phyloP scores from a whole-genome alignment of 2,888 invertebrate species.

The Ochropacha duplaris region DNA sequence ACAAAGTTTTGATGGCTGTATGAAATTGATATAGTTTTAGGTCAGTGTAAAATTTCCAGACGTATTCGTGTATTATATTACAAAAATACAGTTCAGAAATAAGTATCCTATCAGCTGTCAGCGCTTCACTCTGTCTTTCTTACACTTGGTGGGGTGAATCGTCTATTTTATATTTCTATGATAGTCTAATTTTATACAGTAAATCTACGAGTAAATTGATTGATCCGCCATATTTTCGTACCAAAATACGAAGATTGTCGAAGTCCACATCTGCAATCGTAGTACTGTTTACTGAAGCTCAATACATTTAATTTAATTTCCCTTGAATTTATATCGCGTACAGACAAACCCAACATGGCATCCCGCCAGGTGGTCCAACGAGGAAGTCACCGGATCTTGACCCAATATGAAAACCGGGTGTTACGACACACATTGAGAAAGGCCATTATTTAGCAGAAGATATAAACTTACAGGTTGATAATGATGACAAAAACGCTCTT shows the following conservation, averaged over 20 bases:
- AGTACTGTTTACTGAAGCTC: too few relatives aligned
- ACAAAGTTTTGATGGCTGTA: background rate
- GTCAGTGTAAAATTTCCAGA: background rate
- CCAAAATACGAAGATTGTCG: too few relatives aligned
- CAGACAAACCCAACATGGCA: background rate
- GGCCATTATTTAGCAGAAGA: background rate
- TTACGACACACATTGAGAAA: background rate
- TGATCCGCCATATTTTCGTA: too few relatives aligned
- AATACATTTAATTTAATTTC: background rate
- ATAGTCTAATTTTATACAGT: too few relatives aligned
- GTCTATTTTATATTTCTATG: too few relatives aligned
- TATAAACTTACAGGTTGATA: background rate
- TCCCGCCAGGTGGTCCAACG: background rate
- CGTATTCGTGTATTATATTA: background rate
- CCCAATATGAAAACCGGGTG: background rate
- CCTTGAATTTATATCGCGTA: background rate
- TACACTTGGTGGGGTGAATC: too few relatives aligned
- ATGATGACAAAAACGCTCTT: background rate
- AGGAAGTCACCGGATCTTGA: background rate
- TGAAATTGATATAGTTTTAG: background rate
- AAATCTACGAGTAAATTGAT: too few relatives aligned
- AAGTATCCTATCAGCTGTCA: too few relatives aligned
- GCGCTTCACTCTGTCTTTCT: too few relatives aligned
- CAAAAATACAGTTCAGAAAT: background rate
- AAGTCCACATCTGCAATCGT: too few relatives aligned